These are phyloP conservation scores for Anastrepha obliqua DNA, from an alignment of 1,140 invertebrate genomes.

Conservation along the genomic window DNA sequence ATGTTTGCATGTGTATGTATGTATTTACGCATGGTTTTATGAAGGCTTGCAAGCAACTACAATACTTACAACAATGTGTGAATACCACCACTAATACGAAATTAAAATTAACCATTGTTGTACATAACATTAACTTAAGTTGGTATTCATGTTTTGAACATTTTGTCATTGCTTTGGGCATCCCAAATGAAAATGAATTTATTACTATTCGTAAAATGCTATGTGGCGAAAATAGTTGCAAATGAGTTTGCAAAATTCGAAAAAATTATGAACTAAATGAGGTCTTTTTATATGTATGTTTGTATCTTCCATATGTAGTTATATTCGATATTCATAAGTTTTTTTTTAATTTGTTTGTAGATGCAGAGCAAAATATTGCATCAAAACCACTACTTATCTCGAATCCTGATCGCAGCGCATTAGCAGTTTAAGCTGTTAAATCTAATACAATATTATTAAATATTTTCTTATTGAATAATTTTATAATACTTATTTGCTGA, in stretches of 20 bases:
- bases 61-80: conserved; percentile 7
- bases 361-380: not conserved
- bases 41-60: not conserved
- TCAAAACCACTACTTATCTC: not conserved
- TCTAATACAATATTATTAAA: conserved; percentile 10
- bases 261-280: not conserved
- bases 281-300: conserved; percentile 6
- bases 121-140: not conserved
- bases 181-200: not conserved
- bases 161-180: not conserved
- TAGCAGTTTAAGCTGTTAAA: not conserved
- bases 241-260: not conserved
- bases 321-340: not conserved
- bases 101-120: not conserved
- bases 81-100: not conserved
- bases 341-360: not conserved
- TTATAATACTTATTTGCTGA: conserved; percentile 42
- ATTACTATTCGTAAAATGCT: not conserved
- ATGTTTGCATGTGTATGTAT: not conserved
- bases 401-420: not conserved
- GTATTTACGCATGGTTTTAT: not conserved
- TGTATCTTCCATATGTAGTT: not conserved
- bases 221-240: not conserved
- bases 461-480: not conserved
- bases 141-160: too few relatives aligned